A percentile compares a stretch with the other conserved stretches of the same genome.
Evolutionary conservation across 2,888 invertebrate genomes (phyloP).

Genomic region (Theristus sp.): DNA sequence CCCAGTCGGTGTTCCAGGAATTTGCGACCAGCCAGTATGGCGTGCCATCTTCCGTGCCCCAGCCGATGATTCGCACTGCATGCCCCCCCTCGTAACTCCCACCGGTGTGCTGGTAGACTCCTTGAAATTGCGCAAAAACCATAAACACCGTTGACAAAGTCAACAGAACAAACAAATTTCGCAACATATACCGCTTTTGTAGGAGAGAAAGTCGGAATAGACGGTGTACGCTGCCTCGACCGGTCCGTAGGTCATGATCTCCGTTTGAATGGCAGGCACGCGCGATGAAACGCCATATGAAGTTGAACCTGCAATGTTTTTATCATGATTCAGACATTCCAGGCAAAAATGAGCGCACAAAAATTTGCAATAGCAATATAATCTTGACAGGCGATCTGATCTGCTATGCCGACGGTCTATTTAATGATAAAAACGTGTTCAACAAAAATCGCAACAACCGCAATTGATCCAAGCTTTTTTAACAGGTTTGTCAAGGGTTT

Average conservation of each 20-base stretch:
- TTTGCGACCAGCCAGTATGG: constrained; percentile 80
- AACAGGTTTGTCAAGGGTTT: too few species aligned
- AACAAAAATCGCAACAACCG: too few species aligned
- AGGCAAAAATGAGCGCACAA: too few species aligned
- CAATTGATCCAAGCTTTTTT: too few species aligned
- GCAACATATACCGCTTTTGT: constrained; percentile 12
- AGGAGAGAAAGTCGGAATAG: constrained; percentile 20
- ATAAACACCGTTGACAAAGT: too few species aligned
- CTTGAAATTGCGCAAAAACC: too few species aligned
- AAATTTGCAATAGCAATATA: too few species aligned
- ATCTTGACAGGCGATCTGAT: too few species aligned
- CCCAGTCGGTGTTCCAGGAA: constrained; percentile 86
- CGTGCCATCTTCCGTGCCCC: constrained; percentile 53
- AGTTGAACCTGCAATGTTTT: background rate
- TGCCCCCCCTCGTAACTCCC: constrained; percentile 57
- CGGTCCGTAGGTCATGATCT: constrained; percentile 45
- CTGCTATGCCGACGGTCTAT: too few species aligned
- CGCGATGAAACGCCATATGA: constrained; percentile 38
- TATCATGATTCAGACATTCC: too few species aligned
- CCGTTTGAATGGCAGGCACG: constrained; percentile 53
- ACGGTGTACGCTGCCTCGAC: constrained; percentile 24
- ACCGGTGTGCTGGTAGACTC: constrained; percentile 47
- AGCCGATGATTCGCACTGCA: constrained; percentile 70
- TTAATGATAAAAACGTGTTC: too few species aligned
- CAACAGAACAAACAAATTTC: too few species aligned